Evolutionary conservation across 2,888 invertebrate species (phyloP).

Genomic region (Amblyteles armatorius): DNA sequence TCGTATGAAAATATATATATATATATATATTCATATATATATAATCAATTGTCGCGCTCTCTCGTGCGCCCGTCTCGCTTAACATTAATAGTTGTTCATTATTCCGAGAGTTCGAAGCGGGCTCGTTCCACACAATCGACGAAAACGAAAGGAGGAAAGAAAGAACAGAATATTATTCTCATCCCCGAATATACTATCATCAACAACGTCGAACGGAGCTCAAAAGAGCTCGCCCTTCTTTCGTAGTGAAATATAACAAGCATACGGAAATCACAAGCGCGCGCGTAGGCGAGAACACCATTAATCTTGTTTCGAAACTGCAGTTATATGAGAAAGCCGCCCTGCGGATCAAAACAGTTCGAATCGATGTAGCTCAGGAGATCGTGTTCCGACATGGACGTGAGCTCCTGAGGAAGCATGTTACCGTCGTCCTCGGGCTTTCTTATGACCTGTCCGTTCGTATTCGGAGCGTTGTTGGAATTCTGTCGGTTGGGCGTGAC

Average conservation of each 20-base stretch:
- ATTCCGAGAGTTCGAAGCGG: constrained; percentile 68
- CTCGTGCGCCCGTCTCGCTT: constrained; percentile 77
- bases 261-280: constrained; percentile 37
- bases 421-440: constrained; percentile 80
- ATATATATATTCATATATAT: constrained; percentile 40
- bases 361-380: constrained; percentile 95
- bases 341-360: constrained; percentile 91
- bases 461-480: constrained; percentile 85
- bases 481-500: constrained; percentile 83
- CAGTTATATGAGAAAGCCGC: constrained; percentile 81
- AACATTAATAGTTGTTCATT: constrained; percentile 65
- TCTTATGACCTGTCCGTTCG: constrained; percentile 86
- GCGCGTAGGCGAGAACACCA: constrained; percentile 7
- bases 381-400: constrained; percentile 95
- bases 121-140: constrained; percentile 58
- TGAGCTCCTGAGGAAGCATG: constrained; percentile 90
- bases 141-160: constrained; percentile 10
- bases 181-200: constrained; percentile 22
- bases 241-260: constrained; percentile 23
- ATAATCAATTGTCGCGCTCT: constrained; percentile 76
- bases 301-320: constrained; percentile 26
- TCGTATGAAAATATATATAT: constrained; percentile 42
- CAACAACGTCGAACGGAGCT: constrained; percentile 13
- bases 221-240: not conserved
- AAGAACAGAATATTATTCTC: constrained; percentile 64